These are phyloP conservation scores for Furcifer pardalis DNA, from an alignment of 2,797 vertebrate genomes.

Conservation along the genomic window DNA sequence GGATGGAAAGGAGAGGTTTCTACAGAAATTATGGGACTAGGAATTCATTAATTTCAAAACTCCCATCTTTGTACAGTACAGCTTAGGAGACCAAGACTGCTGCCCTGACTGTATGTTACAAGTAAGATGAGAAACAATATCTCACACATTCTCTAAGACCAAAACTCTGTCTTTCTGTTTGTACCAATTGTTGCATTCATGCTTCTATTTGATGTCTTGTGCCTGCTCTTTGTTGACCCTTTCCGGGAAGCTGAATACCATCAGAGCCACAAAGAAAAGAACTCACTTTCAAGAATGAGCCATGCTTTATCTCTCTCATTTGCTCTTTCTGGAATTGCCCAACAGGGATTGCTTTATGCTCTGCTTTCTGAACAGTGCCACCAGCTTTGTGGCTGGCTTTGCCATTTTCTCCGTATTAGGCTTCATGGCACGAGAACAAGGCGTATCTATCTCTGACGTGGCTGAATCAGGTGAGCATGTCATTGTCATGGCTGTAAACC, in stretches of 20 bases:
- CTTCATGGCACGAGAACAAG: constrained; percentile 85
- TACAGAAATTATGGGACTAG: too few relatives aligned
- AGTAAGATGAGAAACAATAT: neutral
- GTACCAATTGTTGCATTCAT: neutral
- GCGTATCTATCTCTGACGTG: constrained; percentile 73
- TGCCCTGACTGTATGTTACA: neutral
- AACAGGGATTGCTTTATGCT: constrained; percentile 87
- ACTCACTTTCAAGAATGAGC: neutral
- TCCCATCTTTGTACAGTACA: neutral
- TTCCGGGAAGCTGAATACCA: fast-evolving
- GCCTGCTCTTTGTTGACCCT: too few relatives aligned
- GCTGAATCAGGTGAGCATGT: constrained; percentile 76
- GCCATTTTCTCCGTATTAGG: constrained; percentile 91
- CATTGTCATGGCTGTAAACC: neutral
- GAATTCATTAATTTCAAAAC: too few relatives aligned
- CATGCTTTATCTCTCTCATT: fast-evolving
- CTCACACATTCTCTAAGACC: neutral
- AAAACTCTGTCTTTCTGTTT: neutral
- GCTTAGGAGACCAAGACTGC: neutral
- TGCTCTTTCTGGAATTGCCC: neutral
- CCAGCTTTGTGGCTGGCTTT: constrained; percentile 88
- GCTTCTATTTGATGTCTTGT: neutral
- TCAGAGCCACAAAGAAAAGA: neutral
- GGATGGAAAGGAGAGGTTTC: too few relatives aligned
- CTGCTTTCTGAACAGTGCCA: constrained; percentile 87